Evolutionary conservation across 1,140 invertebrate species (phyloP).

Genomic region (Cherax destructor): DNA sequence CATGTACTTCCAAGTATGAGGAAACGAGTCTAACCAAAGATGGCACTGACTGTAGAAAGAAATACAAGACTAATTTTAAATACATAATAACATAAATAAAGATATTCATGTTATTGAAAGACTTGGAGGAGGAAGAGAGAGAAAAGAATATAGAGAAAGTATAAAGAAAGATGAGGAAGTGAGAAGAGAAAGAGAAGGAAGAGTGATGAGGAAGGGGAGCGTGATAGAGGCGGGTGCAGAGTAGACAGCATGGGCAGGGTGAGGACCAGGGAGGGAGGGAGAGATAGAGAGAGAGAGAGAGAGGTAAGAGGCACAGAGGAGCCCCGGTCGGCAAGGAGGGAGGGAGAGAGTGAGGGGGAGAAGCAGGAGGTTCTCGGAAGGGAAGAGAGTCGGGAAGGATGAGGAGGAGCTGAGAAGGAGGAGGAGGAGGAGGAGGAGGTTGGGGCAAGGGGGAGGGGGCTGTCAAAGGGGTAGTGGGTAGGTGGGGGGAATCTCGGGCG

Average conservation of each 20-base stretch:
- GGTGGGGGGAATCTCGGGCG: slow-evolving; percentile 49
- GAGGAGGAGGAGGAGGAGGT: slow-evolving; percentile 25
- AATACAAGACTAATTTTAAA: too few relatives aligned
- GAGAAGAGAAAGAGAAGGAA: too few relatives aligned
- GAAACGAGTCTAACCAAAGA: too few relatives aligned
- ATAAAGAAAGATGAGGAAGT: too few relatives aligned
- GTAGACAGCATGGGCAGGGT: too few relatives aligned
- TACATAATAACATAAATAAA: too few relatives aligned
- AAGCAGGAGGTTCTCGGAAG: slow-evolving; percentile 20
- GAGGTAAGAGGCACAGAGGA: not conserved
- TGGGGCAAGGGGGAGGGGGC: not conserved
- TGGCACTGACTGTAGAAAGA: too few relatives aligned
- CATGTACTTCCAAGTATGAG: too few relatives aligned
- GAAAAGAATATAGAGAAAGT: too few relatives aligned
- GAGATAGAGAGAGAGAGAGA: not conserved
- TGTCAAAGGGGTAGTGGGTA: not conserved
- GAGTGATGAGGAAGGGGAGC: not conserved
- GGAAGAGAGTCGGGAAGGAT: slow-evolving; percentile 43
- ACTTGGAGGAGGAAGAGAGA: too few relatives aligned
- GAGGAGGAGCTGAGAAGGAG: slow-evolving; percentile 33
- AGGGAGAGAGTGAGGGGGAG: slow-evolving; percentile 14
- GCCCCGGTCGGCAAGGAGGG: not conserved
- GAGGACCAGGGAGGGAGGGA: not conserved
- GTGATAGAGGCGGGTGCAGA: too few relatives aligned
- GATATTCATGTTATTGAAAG: too few relatives aligned